Evolutionary conservation across 2,113 vertebrate genomes (phyloP).

Genomic region (Dasyurus viverrinus): DNA sequence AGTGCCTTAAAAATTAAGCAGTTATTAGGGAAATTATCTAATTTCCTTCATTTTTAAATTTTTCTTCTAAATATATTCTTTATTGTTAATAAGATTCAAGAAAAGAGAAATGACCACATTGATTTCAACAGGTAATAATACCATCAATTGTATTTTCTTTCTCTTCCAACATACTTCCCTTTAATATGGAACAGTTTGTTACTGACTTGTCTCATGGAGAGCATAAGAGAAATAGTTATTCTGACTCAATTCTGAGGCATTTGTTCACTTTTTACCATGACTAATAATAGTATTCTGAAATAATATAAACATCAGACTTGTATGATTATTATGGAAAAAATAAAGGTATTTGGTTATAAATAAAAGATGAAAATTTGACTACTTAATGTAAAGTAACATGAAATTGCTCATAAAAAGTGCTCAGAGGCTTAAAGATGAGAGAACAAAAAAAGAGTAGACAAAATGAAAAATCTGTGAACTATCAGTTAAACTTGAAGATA

Average conservation of each 20-base stretch:
- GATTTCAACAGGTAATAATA: not conserved
- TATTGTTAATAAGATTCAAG: not conserved
- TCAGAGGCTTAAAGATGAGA: not conserved
- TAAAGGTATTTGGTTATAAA: not conserved
- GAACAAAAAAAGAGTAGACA: not conserved
- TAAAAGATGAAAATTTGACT: not conserved
- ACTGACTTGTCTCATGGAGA: not conserved
- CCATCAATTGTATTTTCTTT: not conserved
- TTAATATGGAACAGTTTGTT: not conserved
- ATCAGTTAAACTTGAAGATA: not conserved
- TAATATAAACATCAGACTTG: not conserved
- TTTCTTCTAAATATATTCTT: not conserved
- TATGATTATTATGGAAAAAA: not conserved
- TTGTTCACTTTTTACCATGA: not conserved
- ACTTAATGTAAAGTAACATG: not conserved
- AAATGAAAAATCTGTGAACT: not conserved
- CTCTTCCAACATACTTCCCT: not conserved
- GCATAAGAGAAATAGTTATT: not conserved
- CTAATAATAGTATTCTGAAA: not conserved
- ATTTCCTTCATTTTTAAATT: not conserved
- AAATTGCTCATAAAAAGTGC: not conserved
- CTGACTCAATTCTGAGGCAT: not conserved
- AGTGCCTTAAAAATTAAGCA: not conserved
- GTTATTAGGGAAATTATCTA: not conserved
- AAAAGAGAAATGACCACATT: not conserved